Evolutionary conservation across 2,113 vertebrate genomes (phyloP), one percentile per base, ranked within the genome.

Genomic region (Chloebia gouldiae): DNA sequence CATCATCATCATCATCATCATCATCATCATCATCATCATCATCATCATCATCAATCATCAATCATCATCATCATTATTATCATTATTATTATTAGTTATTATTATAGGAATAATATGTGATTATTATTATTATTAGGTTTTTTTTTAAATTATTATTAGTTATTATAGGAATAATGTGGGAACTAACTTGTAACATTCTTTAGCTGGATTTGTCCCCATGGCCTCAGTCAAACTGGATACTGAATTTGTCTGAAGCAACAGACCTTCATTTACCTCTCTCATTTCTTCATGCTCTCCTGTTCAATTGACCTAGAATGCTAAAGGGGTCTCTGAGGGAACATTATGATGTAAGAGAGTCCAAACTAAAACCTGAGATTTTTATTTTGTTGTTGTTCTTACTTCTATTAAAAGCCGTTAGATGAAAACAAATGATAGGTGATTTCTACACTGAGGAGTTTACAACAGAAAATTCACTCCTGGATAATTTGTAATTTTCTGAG

Each of bases 281-380:
- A 12, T 28, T 83, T 57, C 40, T 77, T 45, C 40, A 39, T 3
- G 4, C 1, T 60, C 12, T 77, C 24, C 28, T n/a, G 31, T 33
- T 75, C 21, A 17, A 9, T 33, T 66, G n/a, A 45, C 19, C 28
- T 73, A 53, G 56, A 81, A 37, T 30, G 35, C 13, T 27, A n/a
- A 30, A 81, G 11, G 5, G 53, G 16, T 71, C 24, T 81, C 59
- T 0, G 0, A 69, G 5, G 15, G 16, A 33, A 81, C 0, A 0
- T 28, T 47, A 27, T 14, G 8, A 44, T 65, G 28, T 33, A 50
- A 83, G 14, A 77, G 10, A 84, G 10, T 42, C 6, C 35, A 45
- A 71, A 47, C 9, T 16, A 72, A 83, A 72, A 20, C 15, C 16
- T 28, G 5, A 50, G 6, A 33, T 42, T 69, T 78, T 76, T 57